Conservation (phyloP, 1,140 invertebrate species). For the Euschistus heros region DNA sequence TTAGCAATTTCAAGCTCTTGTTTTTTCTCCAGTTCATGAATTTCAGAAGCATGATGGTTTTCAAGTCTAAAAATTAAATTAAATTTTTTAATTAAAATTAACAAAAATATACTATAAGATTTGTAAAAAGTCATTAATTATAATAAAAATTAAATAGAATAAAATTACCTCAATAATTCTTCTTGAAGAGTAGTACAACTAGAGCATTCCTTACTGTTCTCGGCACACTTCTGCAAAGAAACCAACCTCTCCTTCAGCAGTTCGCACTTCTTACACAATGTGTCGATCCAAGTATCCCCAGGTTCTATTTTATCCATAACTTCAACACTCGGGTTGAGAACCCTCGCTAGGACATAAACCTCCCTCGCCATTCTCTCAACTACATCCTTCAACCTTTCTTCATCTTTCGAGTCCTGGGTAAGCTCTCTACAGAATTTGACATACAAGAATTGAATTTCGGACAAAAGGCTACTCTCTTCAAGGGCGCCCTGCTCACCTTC, state of each 20-base stretch:
- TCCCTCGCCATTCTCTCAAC: constrained; percentile 27
- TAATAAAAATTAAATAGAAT: neutral
- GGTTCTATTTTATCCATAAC: constrained; percentile 18
- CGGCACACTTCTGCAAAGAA: constrained; percentile 27
- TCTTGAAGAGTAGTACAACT: constrained; percentile 48
- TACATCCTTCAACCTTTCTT: constrained; percentile 27
- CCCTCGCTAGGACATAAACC: constrained; percentile 23
- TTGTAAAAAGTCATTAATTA: neutral
- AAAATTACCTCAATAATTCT: constrained; percentile 38
- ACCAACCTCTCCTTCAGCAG: constrained; percentile 29
- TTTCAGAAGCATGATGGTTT: constrained; percentile 22
- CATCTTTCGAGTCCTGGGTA: constrained; percentile 23
- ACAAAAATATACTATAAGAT: constrained; percentile 12
- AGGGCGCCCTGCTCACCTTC: constrained; percentile 29
- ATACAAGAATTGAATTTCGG: constrained; percentile 50
- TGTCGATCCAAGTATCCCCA: constrained; percentile 27
- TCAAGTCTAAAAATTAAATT: constrained; percentile 23
- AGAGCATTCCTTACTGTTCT: constrained; percentile 37
- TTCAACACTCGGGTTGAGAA: constrained; percentile 17
- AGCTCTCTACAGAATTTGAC: constrained; percentile 45
- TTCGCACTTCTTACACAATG: constrained; percentile 28
- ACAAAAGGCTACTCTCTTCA: constrained; percentile 36
- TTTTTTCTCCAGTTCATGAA: constrained; percentile 33
- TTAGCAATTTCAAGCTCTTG: constrained; percentile 36
- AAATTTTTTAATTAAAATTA: neutral